Evolutionary conservation across 2,113 vertebrate species (phyloP), one percentile per base, ranked within the genome.

Genomic region (Acanthisitta chloris): DNA sequence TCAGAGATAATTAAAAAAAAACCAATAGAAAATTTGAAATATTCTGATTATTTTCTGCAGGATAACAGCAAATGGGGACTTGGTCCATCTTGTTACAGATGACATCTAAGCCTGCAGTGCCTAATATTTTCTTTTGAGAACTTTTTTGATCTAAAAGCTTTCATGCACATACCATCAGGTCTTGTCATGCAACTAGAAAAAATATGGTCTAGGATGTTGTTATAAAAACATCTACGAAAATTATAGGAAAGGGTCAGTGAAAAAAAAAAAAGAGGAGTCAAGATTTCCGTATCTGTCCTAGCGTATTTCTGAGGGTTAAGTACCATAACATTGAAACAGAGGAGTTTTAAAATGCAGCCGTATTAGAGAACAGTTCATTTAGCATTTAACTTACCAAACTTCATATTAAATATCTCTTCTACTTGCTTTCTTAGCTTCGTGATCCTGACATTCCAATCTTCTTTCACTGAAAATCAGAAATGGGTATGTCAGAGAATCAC

Each of bases 381-480:
- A 84, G 57, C 28, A 55, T 34, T 40, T 29, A 70, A 95, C 97
- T 97, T 94, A 98, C 98, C 98, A 91, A 98, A 98, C 90, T 98
- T 98, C 28, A 65, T n/a, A 91, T 97, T 98, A 95, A 98, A 98
- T 90, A 98, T 97, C 74, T 98, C 98, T 85, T 98, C 98, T 64
- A 98, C 98, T 90, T 98, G 92, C 48, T 98, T 98, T 78, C 98
- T 98, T 52, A 98, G 97, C 86, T 98, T 98, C 78, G 98, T 98
- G 85, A 98, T 98, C 88, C 97, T 97, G 82, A 97, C 49, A 36
- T 98, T 98, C 98, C 98, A 98, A 66, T 98, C 98, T 95, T 98
- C 98, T 96, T 98, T 98, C 7, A 58, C 98, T 98, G 81, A 66
- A 95, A 95, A 91, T 29, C 77, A 96, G 84, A 96, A 87, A 69